Percentiles rank a stretch among this genome's conserved stretches.
phyloP scores from a whole-genome alignment of 2,888 invertebrate genomes.

The Tortricodes alternella region DNA sequence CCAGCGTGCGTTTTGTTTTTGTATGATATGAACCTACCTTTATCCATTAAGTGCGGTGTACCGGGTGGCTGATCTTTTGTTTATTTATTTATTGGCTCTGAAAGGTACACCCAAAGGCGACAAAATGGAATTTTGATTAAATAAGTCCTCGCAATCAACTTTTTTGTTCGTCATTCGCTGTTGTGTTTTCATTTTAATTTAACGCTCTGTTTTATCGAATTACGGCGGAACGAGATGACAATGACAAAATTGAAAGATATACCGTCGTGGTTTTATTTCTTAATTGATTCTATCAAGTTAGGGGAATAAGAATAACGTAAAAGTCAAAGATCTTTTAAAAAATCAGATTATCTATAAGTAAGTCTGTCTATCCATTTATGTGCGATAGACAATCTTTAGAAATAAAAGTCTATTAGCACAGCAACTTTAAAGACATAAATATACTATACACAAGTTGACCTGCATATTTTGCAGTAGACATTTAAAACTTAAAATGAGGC shows the following conservation, averaged over 20 bases:
- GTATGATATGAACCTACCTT: neutral
- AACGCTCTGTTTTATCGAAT: constrained; percentile 24
- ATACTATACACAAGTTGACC: no score
- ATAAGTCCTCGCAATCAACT: constrained; percentile 26
- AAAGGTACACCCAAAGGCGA: constrained; percentile 39
- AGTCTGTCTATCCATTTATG: no score
- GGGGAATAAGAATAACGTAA: neutral
- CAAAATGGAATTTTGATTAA: constrained; percentile 39
- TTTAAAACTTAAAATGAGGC: no score
- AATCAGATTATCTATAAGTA: no score
- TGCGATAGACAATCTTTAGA: no score
- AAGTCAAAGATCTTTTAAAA: neutral
- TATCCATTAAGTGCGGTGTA: neutral
- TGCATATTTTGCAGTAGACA: no score
- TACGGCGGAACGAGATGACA: constrained; percentile 18
- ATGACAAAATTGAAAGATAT: constrained; percentile 23
- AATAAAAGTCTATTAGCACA: no score
- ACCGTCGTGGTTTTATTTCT: constrained; percentile 15
- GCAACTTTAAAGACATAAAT: no score
- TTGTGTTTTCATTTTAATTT: constrained; percentile 30
- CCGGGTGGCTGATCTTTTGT: neutral
- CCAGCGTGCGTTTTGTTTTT: neutral
- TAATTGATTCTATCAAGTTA: constrained; percentile 15
- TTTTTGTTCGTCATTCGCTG: constrained; percentile 30
- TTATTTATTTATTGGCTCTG: constrained; percentile 38